Evolutionary conservation across 35 echinoderm and acorn worm species (phyloP).

Genomic region (Heliocidaris tuberculata): DNA sequence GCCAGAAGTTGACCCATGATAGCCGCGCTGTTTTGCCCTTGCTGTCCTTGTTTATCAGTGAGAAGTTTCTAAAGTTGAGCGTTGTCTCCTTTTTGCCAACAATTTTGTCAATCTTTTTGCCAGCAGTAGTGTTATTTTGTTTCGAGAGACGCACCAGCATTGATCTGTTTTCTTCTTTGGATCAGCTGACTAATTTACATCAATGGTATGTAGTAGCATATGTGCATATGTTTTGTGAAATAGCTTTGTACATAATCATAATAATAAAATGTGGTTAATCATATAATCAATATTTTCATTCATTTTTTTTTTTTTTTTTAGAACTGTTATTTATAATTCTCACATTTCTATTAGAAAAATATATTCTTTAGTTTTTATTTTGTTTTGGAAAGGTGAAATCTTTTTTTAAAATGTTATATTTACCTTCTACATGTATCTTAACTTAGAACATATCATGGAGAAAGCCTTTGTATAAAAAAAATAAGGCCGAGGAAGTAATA

Average conservation of each 20-base stretch:
- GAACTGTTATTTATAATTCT: background rate
- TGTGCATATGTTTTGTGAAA: no score
- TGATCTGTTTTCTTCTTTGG: background rate
- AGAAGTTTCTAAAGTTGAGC: background rate
- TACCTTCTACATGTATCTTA: no score
- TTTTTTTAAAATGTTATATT: background rate
- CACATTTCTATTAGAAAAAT: background rate
- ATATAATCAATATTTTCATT: background rate
- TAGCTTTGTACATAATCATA: no score
- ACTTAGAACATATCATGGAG: no score
- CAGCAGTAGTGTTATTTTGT: background rate
- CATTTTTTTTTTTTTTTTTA: background rate
- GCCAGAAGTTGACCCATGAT: background rate
- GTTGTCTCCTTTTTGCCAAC: background rate
- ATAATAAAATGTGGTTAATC: background rate
- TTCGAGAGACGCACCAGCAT: background rate
- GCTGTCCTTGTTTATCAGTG: background rate
- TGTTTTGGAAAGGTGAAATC: background rate
- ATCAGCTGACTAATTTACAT: background rate
- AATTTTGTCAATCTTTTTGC: background rate
- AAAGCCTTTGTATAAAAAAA: no score
- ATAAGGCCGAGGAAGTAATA: no score
- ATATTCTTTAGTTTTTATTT: background rate
- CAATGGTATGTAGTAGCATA: background rate
- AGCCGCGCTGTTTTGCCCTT: background rate